These are phyloP conservation scores for Phalacrocorax pelagicus DNA, from an alignment of 2,113 vertebrate genomes.

Conservation along the genomic window DNA sequence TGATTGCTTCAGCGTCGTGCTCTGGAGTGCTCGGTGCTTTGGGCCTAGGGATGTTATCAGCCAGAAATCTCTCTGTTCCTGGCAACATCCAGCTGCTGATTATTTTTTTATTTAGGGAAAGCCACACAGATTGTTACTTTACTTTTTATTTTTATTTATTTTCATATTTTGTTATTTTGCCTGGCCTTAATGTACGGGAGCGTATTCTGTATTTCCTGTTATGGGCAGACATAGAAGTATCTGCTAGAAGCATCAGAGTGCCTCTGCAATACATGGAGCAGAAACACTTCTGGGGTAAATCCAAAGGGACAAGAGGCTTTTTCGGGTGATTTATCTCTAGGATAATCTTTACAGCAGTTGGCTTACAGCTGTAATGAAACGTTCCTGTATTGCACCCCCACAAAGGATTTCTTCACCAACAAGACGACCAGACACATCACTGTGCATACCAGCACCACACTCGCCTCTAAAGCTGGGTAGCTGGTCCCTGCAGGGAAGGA, in stretches of 20 bases:
- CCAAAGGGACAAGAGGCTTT: neutral
- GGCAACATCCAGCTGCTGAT: neutral
- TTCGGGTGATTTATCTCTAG: neutral
- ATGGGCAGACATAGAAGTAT: neutral
- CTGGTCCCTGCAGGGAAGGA: neutral
- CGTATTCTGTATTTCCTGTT: neutral
- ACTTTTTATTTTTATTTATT: too few species aligned
- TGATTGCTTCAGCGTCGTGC: accelerated
- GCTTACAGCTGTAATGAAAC: neutral
- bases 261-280: neutral
- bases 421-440: neutral
- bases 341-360: neutral
- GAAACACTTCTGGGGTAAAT: neutral
- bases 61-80: neutral
- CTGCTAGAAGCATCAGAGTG: neutral
- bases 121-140: neutral
- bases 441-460: neutral
- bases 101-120: neutral
- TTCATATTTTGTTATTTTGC: neutral
- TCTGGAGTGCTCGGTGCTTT: neutral
- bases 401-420: neutral
- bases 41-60: neutral
- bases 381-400: neutral
- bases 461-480: neutral
- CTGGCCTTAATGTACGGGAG: neutral